Evolutionary conservation across 2,888 invertebrate genomes (phyloP), one percentile per base, ranked within the genome.

Genomic region (Cybosia mesomella): DNA sequence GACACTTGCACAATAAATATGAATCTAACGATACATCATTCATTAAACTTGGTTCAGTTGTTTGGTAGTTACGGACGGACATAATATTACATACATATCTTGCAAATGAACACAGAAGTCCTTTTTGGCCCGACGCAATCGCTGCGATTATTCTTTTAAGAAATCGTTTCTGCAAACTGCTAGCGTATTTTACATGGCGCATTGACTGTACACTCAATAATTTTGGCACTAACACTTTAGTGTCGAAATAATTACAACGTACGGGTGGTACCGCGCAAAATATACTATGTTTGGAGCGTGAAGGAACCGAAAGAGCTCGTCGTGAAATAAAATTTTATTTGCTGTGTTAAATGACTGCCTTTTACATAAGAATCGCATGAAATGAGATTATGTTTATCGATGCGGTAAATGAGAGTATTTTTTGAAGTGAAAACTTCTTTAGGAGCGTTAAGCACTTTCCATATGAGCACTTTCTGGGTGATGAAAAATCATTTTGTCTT

Each of bases 251-350:
- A 75, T 74, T 70, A 71, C 58, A 62, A 71, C 69, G 61, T 68
- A 68, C 60, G 18, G 64, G 10, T 5, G 58, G 58, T 49, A 67
- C 13, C 58, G 36, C 10, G 18, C 67, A 60, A 69, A 69, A 77
- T 73, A 77, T 71, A 77, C 73, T 71, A 68, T 66, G 65, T 77
- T 64, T 68, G 64, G 58, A 70, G 63, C 28, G 10, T 58, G 55
- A 61, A 21, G 57, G 66, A 62, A 70, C 60, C 74, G 69, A 74
- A 70, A 32, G 74, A 74, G 8, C 43, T 8, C 7, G 28, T 24
- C 39, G 22, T 57, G 55, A 69, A 78, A 72, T 66, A 61, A 72
- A 61, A 66, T 72, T 78, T 77, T 67, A 67, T 67, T 64, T 39
- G 39, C 24, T 21, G 49, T 21, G 28, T 63, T 15, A 11, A 34